Conservation (phyloP, 2,113 vertebrate genomes). For the Ammodramus savannarum region DNA sequence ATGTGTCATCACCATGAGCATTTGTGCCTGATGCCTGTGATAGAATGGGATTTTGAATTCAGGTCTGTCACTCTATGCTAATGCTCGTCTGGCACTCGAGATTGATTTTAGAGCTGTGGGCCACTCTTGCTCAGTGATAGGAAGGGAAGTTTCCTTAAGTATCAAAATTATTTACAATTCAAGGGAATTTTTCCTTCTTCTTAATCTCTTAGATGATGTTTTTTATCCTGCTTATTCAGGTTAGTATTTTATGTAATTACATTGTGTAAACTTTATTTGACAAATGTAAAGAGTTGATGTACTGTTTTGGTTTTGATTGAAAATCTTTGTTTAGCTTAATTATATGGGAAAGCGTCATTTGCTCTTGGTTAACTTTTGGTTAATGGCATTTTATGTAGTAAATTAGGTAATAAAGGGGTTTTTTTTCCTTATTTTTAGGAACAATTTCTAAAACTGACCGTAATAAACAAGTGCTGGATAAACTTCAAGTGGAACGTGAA, state of each 20-base stretch:
- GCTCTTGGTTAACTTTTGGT: not conserved
- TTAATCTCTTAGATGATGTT: not conserved
- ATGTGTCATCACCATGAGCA: not conserved
- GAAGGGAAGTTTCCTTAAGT: not conserved
- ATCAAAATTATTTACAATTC: not conserved
- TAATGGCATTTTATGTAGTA: not conserved
- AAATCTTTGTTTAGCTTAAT: not conserved
- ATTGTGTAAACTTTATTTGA: not conserved
- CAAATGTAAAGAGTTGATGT: not conserved
- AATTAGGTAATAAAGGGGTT: not conserved
- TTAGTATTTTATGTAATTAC: not conserved
- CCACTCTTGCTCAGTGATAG: not conserved
- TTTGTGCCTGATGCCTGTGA: not conserved
- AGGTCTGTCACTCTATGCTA: not conserved
- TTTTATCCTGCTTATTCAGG: not conserved
- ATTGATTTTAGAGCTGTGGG: not conserved
- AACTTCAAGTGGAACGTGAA: constrained; percentile 95
- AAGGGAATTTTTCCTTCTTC: not conserved
- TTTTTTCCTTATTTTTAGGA: constrained; percentile 67
- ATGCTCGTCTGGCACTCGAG: rapidly evolving
- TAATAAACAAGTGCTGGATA: constrained; percentile 97
- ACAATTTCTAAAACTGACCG: constrained; percentile 86
- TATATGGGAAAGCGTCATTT: not conserved
- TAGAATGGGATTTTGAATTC: not conserved
- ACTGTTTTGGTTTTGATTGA: not conserved